These are phyloP conservation scores for Sylvilagus floridanus DNA, from an alignment of 2,797 vertebrate genomes.

Conservation along the genomic window DNA sequence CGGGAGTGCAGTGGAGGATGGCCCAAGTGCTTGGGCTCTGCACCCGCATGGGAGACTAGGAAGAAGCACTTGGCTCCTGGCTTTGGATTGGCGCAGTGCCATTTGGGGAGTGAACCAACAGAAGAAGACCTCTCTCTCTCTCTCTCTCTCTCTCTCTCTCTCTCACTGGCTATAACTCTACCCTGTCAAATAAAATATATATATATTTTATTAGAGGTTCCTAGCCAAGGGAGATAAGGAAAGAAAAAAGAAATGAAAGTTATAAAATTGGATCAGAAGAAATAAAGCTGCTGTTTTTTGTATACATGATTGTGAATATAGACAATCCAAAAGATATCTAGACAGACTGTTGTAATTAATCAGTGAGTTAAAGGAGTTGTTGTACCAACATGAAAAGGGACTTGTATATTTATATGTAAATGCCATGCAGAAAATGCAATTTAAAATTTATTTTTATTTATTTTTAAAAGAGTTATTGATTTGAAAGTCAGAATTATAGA, in stretches of 20 bases:
- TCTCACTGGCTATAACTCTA: no score
- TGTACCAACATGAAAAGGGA: slow-evolving; percentile 7
- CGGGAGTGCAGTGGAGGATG: no score
- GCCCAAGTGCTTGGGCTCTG: no score
- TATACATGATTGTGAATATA: not conserved
- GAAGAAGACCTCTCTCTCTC: no score
- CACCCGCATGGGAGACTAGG: no score
- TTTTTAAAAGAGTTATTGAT: no score
- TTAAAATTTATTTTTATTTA: not conserved
- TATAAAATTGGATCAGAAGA: slow-evolving; percentile 13
- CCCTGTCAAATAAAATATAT: not conserved
- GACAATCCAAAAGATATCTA: not conserved
- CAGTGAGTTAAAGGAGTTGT: slow-evolving; percentile 12
- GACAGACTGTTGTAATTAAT: slow-evolving; percentile 18
- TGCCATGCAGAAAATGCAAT: not conserved
- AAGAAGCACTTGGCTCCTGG: no score
- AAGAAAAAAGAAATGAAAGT: not conserved
- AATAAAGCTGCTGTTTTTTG: not conserved
- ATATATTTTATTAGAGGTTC: slow-evolving; percentile 7
- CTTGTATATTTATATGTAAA: not conserved
- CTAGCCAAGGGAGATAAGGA: not conserved
- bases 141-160: no score
- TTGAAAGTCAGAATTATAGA: no score
- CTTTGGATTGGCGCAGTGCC: no score
- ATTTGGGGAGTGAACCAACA: no score